Base-by-base conservation (phyloP, 2,888 invertebrate species). In the Rotaria socialis region DNA sequence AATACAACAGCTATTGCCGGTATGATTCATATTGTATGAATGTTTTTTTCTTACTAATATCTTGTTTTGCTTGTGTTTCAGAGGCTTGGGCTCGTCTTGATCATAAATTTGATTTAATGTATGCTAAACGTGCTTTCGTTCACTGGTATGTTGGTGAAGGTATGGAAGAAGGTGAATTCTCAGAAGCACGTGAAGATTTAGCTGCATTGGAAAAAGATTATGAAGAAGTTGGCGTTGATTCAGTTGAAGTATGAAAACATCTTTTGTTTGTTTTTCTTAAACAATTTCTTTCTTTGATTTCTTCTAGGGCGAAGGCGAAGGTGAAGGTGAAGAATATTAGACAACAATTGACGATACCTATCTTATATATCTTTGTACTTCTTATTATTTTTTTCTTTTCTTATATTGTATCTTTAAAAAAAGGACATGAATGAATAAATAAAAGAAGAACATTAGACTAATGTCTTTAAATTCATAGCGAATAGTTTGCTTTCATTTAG, bases 151-250 rank as follows among this genome's bases (percentile, higher is more conserved):
- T 92, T 88, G 92, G 91, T 56, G 91, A 90, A 88, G 90, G 91
- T 94, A 90, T 90, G 90, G 90, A 91, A 87, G 90, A 91, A 90
- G 95, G 95, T 88, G 95, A 96, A 94, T 96, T 95, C 92, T 94
- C 94, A 0, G 96, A 96, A 89, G 95, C 95, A 0, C 93, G 96
- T 10, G 95, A 96, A 90, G 95, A 96, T 92, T 92, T 96, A 88
- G 92, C 91, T 7, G 91, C 91, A 27, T 88, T 90, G 43, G 90
- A 91, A 87, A 90, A 90, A 87, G 90, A 92, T 88, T 92, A 92
- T 88, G 92, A 92, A 88, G 92, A 92, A 88, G 92, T 92, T 85
- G 87, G 90, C 43, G 89, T 90, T 86, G 90, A 91, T 55, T 87
- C 86, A 56, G 85, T 87, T 58, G 87, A 88, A 58, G 87, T 60